phyloP scores from a whole-genome alignment of 1,140 invertebrate species.

The Caenorhabditis elegans region DNA sequence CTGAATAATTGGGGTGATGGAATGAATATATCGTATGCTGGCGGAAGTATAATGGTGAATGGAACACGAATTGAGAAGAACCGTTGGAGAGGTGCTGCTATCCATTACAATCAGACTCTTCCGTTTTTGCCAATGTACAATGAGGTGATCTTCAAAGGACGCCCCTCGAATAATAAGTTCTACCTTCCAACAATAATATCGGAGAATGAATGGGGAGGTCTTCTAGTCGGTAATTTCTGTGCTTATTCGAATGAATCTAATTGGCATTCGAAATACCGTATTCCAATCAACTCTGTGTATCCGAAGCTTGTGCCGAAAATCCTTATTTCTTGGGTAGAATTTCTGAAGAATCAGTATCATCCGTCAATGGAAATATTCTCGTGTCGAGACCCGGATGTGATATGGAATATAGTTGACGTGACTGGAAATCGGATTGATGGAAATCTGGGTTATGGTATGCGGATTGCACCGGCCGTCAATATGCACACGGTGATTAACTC shows the following conservation, averaged over 20 bases:
- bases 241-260: constrained; percentile 80
- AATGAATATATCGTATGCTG: constrained; percentile 67
- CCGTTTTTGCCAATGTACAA: constrained; percentile 60
- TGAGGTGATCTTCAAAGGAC: constrained; percentile 64
- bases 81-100: constrained; percentile 62
- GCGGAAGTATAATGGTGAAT: constrained; percentile 65
- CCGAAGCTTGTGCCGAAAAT: not conserved
- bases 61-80: constrained; percentile 61
- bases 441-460: constrained; percentile 56
- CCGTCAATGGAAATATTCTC: constrained; percentile 61
- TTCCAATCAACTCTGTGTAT: constrained; percentile 70
- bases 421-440: constrained; percentile 54
- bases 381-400: constrained; percentile 48
- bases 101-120: constrained; percentile 58
- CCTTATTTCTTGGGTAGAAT: constrained; percentile 65
- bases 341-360: constrained; percentile 60
- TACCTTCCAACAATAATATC: constrained; percentile 59
- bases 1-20: constrained; percentile 77
- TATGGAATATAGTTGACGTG: constrained; percentile 52
- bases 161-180: constrained; percentile 64
- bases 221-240: constrained; percentile 75
- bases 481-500: constrained; percentile 76
- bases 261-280: constrained; percentile 77
- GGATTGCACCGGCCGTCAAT: constrained; percentile 81
- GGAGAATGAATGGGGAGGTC: constrained; percentile 71